Base-by-base conservation (phyloP, 2,888 invertebrate species). In the Dichetophora obliterata region DNA sequence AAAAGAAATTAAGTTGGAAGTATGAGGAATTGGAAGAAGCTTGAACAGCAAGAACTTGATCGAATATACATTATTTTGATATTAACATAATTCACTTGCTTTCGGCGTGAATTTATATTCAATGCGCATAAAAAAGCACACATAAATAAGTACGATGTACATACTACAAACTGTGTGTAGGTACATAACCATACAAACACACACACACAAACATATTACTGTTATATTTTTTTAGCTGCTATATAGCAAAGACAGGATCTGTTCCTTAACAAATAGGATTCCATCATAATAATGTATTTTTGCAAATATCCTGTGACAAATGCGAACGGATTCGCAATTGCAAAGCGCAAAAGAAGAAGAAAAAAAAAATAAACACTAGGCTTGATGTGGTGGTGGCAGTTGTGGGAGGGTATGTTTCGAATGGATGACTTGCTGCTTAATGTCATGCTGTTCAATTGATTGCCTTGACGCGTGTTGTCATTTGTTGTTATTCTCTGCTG, bases 51-150 rank as follows among this genome's bases (percentile, higher is more conserved):
- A 63, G 14, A n/a, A 63, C 82, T 82, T 83, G 83, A 85, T 85
- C 84, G 85, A 85, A 86, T 85, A 86, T 85, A 83, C 84, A 86
- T 84, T 85, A 85, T 86, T 87, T 86, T 83, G 85, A 86, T 84
- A 87, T 87, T 87, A 86, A 84, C 87, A 87, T 87, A 87, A 86
- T 87, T 86, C 86, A 85, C 84, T 86, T 83, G 50, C 27, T 54
- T 75, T 59, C 59, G 54, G 27, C 22, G 19, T 34, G 57, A 57
- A 57, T 71, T 57, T 71, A 59, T 71, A 16, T 69, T 24, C 50
- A 54, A 68, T 48, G 22, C 43, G 2, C 43, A 19, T n/a, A 34
- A 37, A 48, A 3, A 68, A 9, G 50, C 48, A 68, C 19, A 66
- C n/a, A n/a, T n/a, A n/a, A n/a, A n/a, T n/a, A n/a, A n/a, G n/a